Percentiles rank a stretch among this genome's conserved stretches.
Evolutionary conservation across 2,888 invertebrate genomes (phyloP).

Genomic region (Griposia aprilina): DNA sequence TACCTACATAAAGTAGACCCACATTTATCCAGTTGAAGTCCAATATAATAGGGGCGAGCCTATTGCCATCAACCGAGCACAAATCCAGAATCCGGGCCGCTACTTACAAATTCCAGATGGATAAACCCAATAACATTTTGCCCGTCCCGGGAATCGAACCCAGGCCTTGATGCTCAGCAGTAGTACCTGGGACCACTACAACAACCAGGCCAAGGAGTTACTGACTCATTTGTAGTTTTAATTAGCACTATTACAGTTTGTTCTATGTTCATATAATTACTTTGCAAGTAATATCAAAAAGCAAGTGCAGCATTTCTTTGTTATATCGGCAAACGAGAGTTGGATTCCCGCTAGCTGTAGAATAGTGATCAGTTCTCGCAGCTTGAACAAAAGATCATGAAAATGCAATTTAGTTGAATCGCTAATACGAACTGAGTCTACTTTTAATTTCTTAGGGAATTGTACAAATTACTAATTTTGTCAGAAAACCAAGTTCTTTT

Average conservation of each 20-base stretch:
- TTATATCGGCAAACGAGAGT: constrained; percentile 29
- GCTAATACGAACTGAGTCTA: constrained; percentile 9
- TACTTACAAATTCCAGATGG: no score
- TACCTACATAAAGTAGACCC: no score
- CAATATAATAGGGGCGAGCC: no score
- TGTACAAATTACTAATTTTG: neutral
- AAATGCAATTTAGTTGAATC: constrained; percentile 41
- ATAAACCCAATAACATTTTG: no score
- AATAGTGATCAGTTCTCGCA: constrained; percentile 30
- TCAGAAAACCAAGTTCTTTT: neutral
- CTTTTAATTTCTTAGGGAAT: constrained; percentile 30
- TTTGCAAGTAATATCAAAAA: constrained; percentile 4
- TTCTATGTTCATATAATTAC: neutral
- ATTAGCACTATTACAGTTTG: neutral
- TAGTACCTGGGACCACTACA: no score
- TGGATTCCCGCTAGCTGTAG: constrained; percentile 11
- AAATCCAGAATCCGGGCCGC: no score
- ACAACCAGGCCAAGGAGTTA: no score
- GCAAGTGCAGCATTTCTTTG: constrained; percentile 20
- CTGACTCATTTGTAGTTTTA: neutral
- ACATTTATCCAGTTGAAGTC: no score
- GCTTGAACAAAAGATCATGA: constrained; percentile 41
- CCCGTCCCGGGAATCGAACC: no score
- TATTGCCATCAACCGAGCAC: no score
- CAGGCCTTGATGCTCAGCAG: no score